Percentiles rank a stretch among this genome's conserved stretches.
Conservation (phyloP, 2,113 vertebrate genomes). For the Cyphomyrus discorhynchus region DNA sequence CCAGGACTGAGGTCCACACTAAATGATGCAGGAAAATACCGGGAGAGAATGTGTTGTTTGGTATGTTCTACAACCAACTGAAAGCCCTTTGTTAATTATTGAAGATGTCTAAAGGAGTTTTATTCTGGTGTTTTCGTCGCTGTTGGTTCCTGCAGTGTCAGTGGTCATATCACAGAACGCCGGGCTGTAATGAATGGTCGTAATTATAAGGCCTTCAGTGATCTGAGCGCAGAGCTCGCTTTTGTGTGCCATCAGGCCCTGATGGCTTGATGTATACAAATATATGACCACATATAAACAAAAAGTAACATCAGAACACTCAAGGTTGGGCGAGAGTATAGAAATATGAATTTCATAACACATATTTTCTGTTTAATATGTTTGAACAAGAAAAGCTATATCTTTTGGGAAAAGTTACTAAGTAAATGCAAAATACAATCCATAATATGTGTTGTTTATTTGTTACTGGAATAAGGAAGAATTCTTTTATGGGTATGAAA, state of each 20-base stretch:
- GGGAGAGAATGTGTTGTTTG: background rate
- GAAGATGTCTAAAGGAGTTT: background rate
- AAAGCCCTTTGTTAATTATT: background rate
- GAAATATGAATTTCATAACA: background rate
- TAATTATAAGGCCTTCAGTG: slow-evolving; percentile 76
- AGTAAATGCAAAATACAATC: background rate
- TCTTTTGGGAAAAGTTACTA: background rate
- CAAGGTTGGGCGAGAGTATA: background rate
- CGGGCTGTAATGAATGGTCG: slow-evolving; percentile 78
- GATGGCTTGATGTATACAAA: slow-evolving; percentile 68
- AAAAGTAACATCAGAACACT: background rate
- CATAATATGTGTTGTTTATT: background rate
- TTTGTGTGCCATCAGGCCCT: slow-evolving; percentile 74
- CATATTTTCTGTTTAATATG: background rate
- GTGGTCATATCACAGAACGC: slow-evolving; percentile 56
- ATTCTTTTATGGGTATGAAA: background rate
- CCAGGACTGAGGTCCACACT: background rate
- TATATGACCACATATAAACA: background rate
- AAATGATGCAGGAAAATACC: background rate
- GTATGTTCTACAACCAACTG: background rate
- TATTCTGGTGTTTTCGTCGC: background rate
- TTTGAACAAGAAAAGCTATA: background rate
- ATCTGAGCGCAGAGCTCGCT: slow-evolving; percentile 82
- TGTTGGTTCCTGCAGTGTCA: background rate
- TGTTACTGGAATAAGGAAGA: background rate